Evolutionary conservation across 2,888 invertebrate species (phyloP).

Genomic region (Nemapogon koenigi): DNA sequence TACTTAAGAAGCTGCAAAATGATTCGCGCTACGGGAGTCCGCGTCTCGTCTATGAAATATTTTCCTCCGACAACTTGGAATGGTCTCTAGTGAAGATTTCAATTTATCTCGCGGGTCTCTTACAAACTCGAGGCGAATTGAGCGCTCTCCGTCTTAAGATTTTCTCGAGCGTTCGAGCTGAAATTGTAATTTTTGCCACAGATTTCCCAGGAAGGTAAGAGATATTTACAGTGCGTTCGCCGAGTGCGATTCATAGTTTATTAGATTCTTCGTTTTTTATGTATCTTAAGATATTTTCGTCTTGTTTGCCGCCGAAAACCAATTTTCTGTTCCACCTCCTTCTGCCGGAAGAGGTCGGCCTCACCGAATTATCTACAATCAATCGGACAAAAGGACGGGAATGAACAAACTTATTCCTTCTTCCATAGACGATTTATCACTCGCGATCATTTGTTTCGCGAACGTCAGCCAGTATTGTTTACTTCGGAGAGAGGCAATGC

Average conservation of each 20-base stretch:
- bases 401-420: constrained; percentile 35
- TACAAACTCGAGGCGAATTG: background rate
- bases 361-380: constrained; percentile 48
- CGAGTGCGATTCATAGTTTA: constrained; percentile 4
- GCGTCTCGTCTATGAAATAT: constrained; percentile 7
- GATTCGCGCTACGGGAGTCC: constrained; percentile 3
- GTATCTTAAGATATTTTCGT: constrained; percentile 6
- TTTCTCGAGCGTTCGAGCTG: too few relatives aligned
- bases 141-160: background rate
- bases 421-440: constrained; percentile 38
- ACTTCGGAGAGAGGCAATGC: constrained; percentile 17
- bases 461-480: constrained; percentile 25
- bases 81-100: constrained; percentile 3
- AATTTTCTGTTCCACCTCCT: constrained; percentile 31
- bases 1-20: constrained; percentile 19
- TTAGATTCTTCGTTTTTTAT: constrained; percentile 5
- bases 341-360: constrained; percentile 24
- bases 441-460: constrained; percentile 36
- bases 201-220: too few relatives aligned
- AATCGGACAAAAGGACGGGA: constrained; percentile 44
- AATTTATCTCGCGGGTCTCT: constrained; percentile 2
- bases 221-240: background rate
- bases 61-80: constrained; percentile 3
- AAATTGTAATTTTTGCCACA: too few relatives aligned
- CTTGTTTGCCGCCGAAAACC: constrained; percentile 24